A percentile compares a stretch with the other conserved stretches of the same genome.
phyloP scores from a whole-genome alignment of 53 echinoderm and acorn worm species.

The Apostichopus leukothele region DNA sequence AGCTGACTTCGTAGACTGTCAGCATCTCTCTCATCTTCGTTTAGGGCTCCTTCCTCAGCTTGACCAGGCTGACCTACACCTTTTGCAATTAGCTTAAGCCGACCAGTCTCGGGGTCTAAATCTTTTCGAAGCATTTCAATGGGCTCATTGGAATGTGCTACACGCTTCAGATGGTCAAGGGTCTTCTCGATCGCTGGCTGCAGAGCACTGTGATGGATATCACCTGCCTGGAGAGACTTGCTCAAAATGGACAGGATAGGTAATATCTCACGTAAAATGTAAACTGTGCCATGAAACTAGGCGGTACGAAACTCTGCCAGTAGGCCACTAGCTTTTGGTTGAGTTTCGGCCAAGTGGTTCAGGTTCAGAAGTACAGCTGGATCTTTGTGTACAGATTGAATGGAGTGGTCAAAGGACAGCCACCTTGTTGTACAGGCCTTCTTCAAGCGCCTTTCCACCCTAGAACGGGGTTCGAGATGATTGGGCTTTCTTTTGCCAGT shows the following conservation, averaged over 20 bases:
- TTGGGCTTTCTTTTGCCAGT: too few species aligned
- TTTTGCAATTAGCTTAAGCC: too few species aligned
- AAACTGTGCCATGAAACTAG: not conserved
- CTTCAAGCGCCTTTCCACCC: too few species aligned
- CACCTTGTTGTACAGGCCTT: too few species aligned
- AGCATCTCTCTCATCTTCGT: too few species aligned
- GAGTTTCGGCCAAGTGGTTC: not conserved
- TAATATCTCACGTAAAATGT: not conserved
- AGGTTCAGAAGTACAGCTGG: not conserved
- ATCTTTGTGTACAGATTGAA: too few species aligned
- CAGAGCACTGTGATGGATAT: conserved; percentile 31
- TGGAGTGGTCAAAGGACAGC: too few species aligned
- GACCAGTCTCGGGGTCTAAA: conserved; percentile 7
- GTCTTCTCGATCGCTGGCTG: conserved; percentile 32
- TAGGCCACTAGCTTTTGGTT: not conserved
- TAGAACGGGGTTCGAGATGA: too few species aligned
- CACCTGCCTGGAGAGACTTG: conserved; percentile 16
- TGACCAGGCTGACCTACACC: too few species aligned
- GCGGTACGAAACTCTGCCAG: conserved; percentile 12
- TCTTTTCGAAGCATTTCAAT: not conserved
- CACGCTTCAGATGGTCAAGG: not conserved
- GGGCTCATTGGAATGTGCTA: not conserved
- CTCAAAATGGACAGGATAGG: conserved; percentile 15
- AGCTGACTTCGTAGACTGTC: too few species aligned
- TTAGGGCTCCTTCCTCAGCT: too few species aligned